Base-by-base conservation (phyloP, 2,888 invertebrate genomes). In the Loripinus fragilis region DNA sequence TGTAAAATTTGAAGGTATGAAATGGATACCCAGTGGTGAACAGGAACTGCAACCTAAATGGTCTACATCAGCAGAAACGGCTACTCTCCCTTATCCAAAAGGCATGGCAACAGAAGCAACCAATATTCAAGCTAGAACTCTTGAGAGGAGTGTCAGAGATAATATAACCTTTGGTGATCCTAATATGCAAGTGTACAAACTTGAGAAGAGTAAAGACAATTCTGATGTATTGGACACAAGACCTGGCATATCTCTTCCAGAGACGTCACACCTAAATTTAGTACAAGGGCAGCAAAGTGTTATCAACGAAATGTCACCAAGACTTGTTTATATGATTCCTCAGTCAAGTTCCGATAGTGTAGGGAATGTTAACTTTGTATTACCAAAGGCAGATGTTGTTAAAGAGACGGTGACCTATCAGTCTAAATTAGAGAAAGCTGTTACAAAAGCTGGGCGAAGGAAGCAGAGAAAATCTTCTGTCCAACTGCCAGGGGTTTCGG, bases 361-460 rank as follows among this genome's bases (percentile, higher is more conserved):
- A 23, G 23, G 12, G 10, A 67, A 3, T 2, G 15, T 42, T 67
- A 41, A 12, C 7, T 41, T 2, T 38, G 23, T 38, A 2, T 41
- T 30, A 20, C 23, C 28, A 30, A 2, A 38, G 15, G 28, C 38
- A 41, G n/a, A 25, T 52, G 25, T 25, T 7, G 20, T 65, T 3
- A 48, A 67, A n/a, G 67, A 66, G 2, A 74, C 70, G 48, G 74
- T 76, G 28, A 78, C 76, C 0, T 83, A 83, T 64, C 74, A 80
- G 50, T 83, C 83, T 2, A 80, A 80, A 42, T 64, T 83, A 7
- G 78, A 83, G 38, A 80, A 83, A 50, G 83, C 83, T n/a, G 67
- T 67, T 2, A 60, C 60, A 33, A 60, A 60, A 60, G 60, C 60
- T 12, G 23, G 23, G 1, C 5, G n/a, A 33, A 60, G 33, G 20